Conservation (phyloP, 2,888 invertebrate genomes). For the Homarus gammarus region DNA sequence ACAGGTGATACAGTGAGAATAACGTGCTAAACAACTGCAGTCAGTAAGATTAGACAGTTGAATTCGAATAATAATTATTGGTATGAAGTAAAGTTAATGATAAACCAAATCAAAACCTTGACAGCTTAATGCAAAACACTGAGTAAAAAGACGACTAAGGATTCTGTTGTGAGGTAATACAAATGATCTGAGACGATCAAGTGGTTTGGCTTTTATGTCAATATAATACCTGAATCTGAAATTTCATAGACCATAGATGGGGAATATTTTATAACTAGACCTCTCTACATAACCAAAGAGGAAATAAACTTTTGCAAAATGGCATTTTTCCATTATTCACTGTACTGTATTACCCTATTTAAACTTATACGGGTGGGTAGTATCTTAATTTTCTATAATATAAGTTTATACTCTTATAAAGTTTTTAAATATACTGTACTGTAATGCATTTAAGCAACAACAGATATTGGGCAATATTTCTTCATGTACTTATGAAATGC, state of each 20-base stretch:
- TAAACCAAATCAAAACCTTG: neutral
- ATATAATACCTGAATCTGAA: neutral
- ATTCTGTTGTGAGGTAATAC: neutral
- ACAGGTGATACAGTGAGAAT: neutral
- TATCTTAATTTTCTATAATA: constrained; percentile 4
- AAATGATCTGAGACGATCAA: neutral
- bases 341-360: constrained; percentile 15
- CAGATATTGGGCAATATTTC: constrained; percentile 7
- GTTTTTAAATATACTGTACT: constrained; percentile 1
- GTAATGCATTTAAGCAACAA: neutral
- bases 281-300: neutral
- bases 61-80: neutral
- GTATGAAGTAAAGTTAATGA: neutral
- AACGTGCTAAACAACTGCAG: neutral
- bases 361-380: constrained; percentile 20
- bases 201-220: neutral
- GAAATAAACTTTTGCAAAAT: constrained; percentile 2
- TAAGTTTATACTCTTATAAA: constrained; percentile 20
- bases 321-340: constrained; percentile 14
- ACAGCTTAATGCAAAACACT: neutral
- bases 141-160: too few relatives aligned
- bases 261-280: neutral
- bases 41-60: neutral
- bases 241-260: neutral
- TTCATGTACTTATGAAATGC: constrained; percentile 15